Conservation (phyloP, 2,797 vertebrate species). For the Denticeps clupeoides region DNA sequence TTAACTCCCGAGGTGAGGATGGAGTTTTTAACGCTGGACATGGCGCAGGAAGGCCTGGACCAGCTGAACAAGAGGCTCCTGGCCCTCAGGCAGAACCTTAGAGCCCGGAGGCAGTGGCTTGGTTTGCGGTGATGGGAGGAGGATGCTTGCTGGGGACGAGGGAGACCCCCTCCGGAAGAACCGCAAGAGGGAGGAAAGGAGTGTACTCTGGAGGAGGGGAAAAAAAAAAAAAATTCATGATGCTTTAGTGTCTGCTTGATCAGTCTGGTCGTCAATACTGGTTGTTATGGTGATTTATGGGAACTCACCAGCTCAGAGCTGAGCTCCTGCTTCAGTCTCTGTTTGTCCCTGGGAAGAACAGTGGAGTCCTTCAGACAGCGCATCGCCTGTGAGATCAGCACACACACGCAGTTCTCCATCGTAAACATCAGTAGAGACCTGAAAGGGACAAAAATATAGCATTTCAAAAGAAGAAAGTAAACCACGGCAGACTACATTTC, state of each 20-base stretch:
- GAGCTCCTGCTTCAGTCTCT: conserved; percentile 95
- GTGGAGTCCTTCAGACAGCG: conserved; percentile 80
- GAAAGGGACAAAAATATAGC: background rate
- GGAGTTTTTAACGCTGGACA: conserved; percentile 80
- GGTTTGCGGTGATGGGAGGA: conserved; percentile 75
- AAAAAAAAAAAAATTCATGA: background rate
- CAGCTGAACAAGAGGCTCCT: conserved; percentile 89
- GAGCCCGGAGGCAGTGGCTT: conserved; percentile 62
- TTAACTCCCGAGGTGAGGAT: conserved; percentile 61
- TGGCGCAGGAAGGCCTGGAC: conserved; percentile 91
- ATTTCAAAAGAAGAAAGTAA: too few relatives aligned
- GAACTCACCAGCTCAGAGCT: conserved; percentile 85
- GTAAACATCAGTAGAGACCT: conserved; percentile 94
- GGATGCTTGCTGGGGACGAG: conserved; percentile 73
- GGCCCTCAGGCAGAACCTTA: conserved; percentile 76
- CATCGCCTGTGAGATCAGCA: conserved; percentile 90
- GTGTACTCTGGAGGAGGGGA: conserved; percentile 68
- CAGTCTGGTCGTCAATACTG: background rate
- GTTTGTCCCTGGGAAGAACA: conserved; percentile 82
- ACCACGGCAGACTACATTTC: too few relatives aligned
- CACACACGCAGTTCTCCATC: conserved; percentile 97
- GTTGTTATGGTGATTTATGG: too few relatives aligned
- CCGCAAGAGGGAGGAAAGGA: conserved; percentile 81
- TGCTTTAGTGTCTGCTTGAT: background rate
- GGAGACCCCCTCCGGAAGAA: conserved; percentile 87